Evolutionary conservation across 2,888 invertebrate species (phyloP).

Genomic region (Eupithecia tripunctaria): DNA sequence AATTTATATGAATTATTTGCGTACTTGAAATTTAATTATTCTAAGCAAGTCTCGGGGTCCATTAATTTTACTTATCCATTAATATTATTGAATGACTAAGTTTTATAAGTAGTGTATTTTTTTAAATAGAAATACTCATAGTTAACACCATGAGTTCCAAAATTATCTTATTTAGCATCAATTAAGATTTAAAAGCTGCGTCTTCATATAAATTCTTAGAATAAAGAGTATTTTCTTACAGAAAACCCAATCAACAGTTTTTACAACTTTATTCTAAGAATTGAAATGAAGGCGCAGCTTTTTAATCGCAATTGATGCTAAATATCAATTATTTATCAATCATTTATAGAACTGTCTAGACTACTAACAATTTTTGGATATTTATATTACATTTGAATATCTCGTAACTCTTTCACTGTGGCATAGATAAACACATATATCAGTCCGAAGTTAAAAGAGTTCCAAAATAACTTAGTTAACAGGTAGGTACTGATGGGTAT

Average conservation of each 20-base stretch:
- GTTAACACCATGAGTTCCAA: conserved; percentile 76
- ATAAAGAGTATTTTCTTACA: too few species aligned
- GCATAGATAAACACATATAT: background rate
- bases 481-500: background rate
- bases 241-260: too few species aligned
- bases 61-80: conserved; percentile 35
- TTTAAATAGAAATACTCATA: conserved; percentile 65
- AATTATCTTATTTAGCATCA: too few species aligned
- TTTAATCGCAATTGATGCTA: too few species aligned
- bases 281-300: too few species aligned
- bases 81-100: conserved; percentile 40
- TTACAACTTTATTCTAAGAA: too few species aligned
- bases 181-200: too few species aligned
- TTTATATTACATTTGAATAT: background rate
- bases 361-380: too few species aligned
- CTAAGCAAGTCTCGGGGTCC: conserved; percentile 14
- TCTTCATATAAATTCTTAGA: too few species aligned
- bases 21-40: too few species aligned
- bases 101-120: conserved; percentile 52
- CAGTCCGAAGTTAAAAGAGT: background rate
- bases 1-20: too few species aligned
- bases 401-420: background rate
- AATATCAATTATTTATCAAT: background rate
- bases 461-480: background rate
- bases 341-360: background rate